Evolutionary conservation across 1,140 invertebrate genomes (phyloP), one percentile per base, ranked within the genome.

Genomic region (Drosophila sucinea): DNA sequence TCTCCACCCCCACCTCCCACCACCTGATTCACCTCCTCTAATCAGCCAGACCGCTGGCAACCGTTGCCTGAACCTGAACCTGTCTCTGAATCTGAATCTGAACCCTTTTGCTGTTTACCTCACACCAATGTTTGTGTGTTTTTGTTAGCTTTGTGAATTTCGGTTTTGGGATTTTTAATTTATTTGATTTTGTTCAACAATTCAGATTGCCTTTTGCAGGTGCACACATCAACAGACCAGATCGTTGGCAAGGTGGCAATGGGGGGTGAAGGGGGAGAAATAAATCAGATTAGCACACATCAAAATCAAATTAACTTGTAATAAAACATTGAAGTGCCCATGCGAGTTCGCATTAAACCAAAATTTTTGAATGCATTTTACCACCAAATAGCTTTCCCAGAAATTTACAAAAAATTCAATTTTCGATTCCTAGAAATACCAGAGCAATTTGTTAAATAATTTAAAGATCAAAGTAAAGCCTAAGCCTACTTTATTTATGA

Each of bases 101-200:
- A 32, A 30, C 41, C 35, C 44, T 51, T 51, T 51, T 51, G 23
- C 25, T 23, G 44, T 4, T 27, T 51, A 51, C 23, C 17, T 10
- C 44, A 47, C 11, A 8, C 23, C 44, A 23, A n/a, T 27, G 11
- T 44, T 62, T 62, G 23, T 44, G 27, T 44, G 29, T 71, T 58
- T 77, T 60, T 62, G 70, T 77, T 71, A 35, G 77, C 60, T 77
- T 77, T 71, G 70, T 35, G 57, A 60, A 58, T 72, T 77, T 71
- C 61, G 65, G 10, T 38, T 38, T 62, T 51, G 23, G 25, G 74
- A 56, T 67, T 77, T 77, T 77, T 71, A 77, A 77, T 77, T 77
- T 77, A 77, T 77, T 77, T 77, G 77, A 71, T 77, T 47, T 62
- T 10, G 23, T 51, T 54, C 40, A 41, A 38, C 40, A 40, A 74